A percentile compares a stretch with the other conserved stretches of the same genome.
These are phyloP conservation scores for Sympetrum striolatum DNA, from an alignment of 2,888 invertebrate genomes.

Conservation along the genomic window DNA sequence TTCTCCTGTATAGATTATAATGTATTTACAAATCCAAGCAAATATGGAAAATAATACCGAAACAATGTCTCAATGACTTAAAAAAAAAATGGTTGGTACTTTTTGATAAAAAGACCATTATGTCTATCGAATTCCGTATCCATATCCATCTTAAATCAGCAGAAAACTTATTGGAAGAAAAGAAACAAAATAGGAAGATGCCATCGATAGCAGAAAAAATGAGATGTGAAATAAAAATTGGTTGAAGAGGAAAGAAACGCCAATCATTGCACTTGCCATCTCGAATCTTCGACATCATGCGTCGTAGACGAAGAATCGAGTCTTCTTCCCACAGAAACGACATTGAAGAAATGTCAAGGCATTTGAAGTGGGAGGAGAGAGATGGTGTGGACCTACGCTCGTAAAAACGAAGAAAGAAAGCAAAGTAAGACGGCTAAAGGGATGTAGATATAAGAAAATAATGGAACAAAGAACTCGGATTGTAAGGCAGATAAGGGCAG, in stretches of 20 bases:
- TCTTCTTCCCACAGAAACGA: background rate
- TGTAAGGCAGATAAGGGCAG: background rate
- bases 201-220: background rate
- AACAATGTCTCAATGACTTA: no score
- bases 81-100: no score
- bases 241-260: background rate
- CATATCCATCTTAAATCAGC: background rate
- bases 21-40: no score
- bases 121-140: background rate
- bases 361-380: background rate
- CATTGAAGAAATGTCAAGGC: background rate
- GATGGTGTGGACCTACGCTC: background rate
- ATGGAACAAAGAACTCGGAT: background rate
- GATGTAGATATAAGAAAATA: background rate
- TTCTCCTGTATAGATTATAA: no score
- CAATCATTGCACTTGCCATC: background rate
- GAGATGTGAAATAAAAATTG: background rate
- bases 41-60: no score
- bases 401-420: background rate
- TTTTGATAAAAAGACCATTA: background rate
- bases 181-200: background rate
- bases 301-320: background rate
- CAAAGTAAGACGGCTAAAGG: background rate
- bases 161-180: background rate
- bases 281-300: background rate